These are phyloP conservation scores for Zosterops lateralis DNA, from an alignment of 2,113 vertebrate genomes.

Conservation along the genomic window DNA sequence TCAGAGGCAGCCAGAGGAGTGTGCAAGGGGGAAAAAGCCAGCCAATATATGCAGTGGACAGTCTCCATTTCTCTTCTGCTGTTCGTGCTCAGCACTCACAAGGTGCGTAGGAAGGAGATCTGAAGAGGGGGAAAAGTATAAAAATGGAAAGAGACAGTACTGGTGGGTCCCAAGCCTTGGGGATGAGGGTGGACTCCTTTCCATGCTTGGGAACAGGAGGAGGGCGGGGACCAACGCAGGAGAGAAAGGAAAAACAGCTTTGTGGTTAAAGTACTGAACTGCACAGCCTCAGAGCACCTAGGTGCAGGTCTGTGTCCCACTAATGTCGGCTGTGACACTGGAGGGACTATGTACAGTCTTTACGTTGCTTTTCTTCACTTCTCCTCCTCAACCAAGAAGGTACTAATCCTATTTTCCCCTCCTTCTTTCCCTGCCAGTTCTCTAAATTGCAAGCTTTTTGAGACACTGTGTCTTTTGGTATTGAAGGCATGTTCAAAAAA, in stretches of 20 bases:
- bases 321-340: background rate
- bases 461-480: background rate
- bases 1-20: background rate
- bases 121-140: background rate
- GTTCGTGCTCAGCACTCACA: background rate
- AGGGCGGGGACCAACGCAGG: background rate
- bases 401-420: background rate
- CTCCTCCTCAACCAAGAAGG: background rate
- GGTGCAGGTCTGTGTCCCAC: background rate
- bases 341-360: background rate
- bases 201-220: background rate
- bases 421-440: background rate
- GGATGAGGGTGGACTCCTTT: background rate
- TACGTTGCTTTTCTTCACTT: background rate
- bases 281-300: background rate
- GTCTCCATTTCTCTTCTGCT: background rate
- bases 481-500: background rate
- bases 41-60: background rate
- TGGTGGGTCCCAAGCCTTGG: background rate
- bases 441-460: background rate
- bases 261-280: background rate
- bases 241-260: background rate
- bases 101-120: background rate
- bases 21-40: background rate
- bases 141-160: background rate